A percentile compares a stretch with the other conserved stretches of the same genome.
These are phyloP conservation scores for Erebia palarica DNA, from an alignment of 2,888 invertebrate genomes.

Conservation along the genomic window DNA sequence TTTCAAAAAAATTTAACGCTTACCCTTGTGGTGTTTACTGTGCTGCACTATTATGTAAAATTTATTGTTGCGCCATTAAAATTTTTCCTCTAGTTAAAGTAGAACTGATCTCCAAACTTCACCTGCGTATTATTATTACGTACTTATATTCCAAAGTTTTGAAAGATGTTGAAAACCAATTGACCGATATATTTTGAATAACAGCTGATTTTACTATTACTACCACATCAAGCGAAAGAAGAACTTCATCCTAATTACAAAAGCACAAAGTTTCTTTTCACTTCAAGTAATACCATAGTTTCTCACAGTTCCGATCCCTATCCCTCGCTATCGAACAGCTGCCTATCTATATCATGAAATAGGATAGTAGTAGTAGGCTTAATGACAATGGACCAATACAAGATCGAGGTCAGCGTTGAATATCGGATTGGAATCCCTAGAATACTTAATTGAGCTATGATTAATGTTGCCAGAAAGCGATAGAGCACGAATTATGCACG, in stretches of 20 bases:
- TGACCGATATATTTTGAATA: constrained; percentile 43
- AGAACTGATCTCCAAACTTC: constrained; percentile 46
- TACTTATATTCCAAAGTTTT: constrained; percentile 51
- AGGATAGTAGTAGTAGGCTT: constrained; percentile 64
- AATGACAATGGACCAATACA: constrained; percentile 73
- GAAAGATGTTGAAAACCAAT: constrained; percentile 62
- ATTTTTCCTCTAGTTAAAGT: not conserved
- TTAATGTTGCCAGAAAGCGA: constrained; percentile 29
- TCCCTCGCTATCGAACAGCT: constrained; percentile 66
- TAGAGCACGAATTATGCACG: constrained; percentile 14
- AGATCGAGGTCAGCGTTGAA: constrained; percentile 73
- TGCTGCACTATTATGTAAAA: not conserved
- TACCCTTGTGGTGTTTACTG: not conserved
- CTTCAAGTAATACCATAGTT: constrained; percentile 39
- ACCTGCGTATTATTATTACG: too few relatives aligned
- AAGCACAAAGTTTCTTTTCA: constrained; percentile 50
- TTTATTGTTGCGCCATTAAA: not conserved
- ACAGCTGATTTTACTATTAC: constrained; percentile 44
- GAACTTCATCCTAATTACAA: constrained; percentile 47
- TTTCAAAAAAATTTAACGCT: not conserved
- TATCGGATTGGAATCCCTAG: constrained; percentile 71
- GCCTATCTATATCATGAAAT: constrained; percentile 58
- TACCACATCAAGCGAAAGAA: constrained; percentile 47
- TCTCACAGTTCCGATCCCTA: constrained; percentile 51
- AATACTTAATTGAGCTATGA: constrained; percentile 67